Evolutionary conservation across 2,797 vertebrate species (phyloP).

Genomic region (Lutra lutra): DNA sequence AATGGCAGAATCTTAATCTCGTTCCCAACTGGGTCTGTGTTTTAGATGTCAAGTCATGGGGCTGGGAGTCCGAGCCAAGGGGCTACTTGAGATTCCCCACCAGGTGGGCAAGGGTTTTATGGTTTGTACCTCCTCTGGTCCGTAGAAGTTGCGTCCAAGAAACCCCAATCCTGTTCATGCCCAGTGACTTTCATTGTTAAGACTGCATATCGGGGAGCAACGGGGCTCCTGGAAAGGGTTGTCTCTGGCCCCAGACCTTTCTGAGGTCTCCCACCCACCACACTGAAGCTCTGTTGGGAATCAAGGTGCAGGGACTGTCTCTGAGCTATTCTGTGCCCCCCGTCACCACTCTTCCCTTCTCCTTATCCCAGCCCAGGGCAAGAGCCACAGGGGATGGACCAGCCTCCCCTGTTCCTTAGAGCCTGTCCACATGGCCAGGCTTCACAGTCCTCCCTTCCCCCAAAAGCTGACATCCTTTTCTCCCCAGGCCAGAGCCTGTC

Average conservation of each 20-base stretch:
- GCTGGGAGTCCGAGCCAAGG: background rate
- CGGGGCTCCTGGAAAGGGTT: background rate
- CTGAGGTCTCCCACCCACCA: background rate
- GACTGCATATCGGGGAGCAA: background rate
- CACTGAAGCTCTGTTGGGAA: rapidly evolving
- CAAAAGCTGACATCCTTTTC: background rate
- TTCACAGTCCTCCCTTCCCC: background rate
- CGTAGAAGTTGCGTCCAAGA: rapidly evolving
- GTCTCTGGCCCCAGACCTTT: background rate
- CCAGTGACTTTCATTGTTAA: background rate
- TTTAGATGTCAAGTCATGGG: background rate
- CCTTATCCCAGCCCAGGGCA: background rate
- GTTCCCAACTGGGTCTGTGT: background rate
- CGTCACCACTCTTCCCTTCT: background rate
- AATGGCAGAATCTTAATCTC: background rate
- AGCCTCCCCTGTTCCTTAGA: background rate
- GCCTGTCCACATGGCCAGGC: too few species aligned
- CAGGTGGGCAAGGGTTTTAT: rapidly evolving
- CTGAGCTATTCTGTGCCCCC: rapidly evolving
- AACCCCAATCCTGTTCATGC: rapidly evolving
- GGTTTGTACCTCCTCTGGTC: background rate
- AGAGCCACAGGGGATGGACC: too few species aligned
- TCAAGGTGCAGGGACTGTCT: background rate
- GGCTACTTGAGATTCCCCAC: background rate
- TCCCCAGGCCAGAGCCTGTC: background rate